phyloP scores from a whole-genome alignment of 2,797 vertebrate species.

The Stomatorhinus walkeri region DNA sequence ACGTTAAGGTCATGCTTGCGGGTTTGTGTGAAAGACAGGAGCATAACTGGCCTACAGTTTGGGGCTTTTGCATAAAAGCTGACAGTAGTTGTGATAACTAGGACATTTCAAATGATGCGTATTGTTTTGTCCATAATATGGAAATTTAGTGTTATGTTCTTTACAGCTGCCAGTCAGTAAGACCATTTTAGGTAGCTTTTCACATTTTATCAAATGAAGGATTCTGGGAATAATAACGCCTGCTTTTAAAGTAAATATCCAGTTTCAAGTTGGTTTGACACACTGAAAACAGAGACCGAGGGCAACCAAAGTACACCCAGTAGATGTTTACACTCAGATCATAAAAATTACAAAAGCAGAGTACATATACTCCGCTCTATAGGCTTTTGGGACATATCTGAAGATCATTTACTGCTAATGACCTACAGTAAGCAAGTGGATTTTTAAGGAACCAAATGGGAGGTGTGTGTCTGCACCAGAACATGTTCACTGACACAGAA shows the following conservation, averaged over 20 bases:
- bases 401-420: background rate
- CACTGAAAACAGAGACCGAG: background rate
- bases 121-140: background rate
- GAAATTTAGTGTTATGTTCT: background rate
- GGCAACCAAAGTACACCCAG: background rate
- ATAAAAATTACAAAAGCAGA: background rate
- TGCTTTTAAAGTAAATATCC: background rate
- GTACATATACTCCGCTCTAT: background rate
- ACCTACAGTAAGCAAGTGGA: background rate
- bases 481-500: background rate
- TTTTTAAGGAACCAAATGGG: background rate
- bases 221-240: background rate
- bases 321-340: background rate
- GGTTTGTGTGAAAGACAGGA: background rate
- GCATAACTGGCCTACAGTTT: background rate
- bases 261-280: background rate
- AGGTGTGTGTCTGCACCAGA: background rate
- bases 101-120: background rate
- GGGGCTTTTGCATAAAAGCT: background rate
- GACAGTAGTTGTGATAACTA: background rate
- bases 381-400: background rate
- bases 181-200: background rate
- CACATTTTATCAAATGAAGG: background rate
- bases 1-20: background rate
- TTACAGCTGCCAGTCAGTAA: background rate